A percentile compares a stretch with the other conserved stretches of the same genome.
Evolutionary conservation across 2,888 invertebrate genomes (phyloP).

Genomic region (Synanthedon myopaeformis): DNA sequence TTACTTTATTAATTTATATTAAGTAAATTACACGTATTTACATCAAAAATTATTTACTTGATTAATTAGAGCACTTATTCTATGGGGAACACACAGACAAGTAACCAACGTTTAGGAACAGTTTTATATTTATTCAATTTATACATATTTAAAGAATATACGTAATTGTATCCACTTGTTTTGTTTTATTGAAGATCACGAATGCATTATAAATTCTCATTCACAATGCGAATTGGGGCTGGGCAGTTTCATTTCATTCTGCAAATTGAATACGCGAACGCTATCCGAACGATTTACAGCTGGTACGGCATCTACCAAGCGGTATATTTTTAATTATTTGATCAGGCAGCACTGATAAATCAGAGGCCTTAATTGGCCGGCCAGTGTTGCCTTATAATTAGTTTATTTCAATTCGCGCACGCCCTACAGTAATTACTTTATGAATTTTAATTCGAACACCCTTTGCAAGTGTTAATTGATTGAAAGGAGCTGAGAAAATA

Average conservation of each 20-base stretch:
- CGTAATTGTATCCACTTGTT: neutral
- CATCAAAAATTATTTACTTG: no score
- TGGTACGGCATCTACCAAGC: slow-evolving; percentile 31
- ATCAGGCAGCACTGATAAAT: slow-evolving; percentile 61
- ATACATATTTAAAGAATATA: neutral
- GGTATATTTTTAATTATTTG: slow-evolving; percentile 65
- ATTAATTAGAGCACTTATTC: no score
- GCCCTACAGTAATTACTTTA: slow-evolving; percentile 42
- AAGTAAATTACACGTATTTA: no score
- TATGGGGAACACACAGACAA: no score
- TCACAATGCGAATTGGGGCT: slow-evolving; percentile 24
- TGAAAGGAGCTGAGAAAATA: slow-evolving; percentile 1
- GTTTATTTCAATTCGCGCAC: slow-evolving; percentile 46
- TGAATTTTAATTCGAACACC: slow-evolving; percentile 34
- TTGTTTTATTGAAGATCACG: slow-evolving; percentile 14
- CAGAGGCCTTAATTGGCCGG: slow-evolving; percentile 44
- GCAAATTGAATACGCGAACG: slow-evolving; percentile 52
- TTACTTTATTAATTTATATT: no score
- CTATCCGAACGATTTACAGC: slow-evolving; percentile 31
- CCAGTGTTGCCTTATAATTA: slow-evolving; percentile 44
- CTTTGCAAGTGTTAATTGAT: slow-evolving; percentile 29
- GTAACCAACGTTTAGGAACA: no score
- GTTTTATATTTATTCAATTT: neutral
- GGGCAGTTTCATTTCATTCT: slow-evolving; percentile 32
- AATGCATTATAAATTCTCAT: slow-evolving; percentile 22